A percentile compares a stretch with the other conserved stretches of the same genome.
Evolutionary conservation across 1,140 invertebrate genomes (phyloP).

Genomic region (Drosophila oshimai): DNA sequence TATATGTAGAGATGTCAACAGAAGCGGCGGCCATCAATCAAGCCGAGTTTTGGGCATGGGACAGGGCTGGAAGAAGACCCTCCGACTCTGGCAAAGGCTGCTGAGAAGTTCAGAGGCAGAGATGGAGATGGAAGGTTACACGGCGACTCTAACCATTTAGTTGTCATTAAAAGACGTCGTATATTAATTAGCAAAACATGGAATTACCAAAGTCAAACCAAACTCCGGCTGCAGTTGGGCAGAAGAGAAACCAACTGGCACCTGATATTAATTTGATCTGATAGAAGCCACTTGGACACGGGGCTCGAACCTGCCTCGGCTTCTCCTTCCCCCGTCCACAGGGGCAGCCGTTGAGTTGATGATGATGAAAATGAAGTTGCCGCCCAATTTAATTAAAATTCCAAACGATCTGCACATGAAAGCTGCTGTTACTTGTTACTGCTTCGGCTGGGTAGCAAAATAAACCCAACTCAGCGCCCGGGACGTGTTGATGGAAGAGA

Average conservation of each 20-base stretch:
- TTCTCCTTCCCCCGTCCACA: not conserved
- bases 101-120: not conserved
- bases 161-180: conserved; percentile 62
- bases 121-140: conserved; percentile 38
- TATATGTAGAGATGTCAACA: conserved; percentile 81
- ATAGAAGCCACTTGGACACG: conserved; percentile 35
- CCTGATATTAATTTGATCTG: conserved; percentile 71
- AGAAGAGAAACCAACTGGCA: conserved; percentile 35
- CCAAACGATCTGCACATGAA: conserved; percentile 80
- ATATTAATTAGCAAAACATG: conserved; percentile 79
- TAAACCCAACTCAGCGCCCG: conserved; percentile 33
- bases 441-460: not conserved
- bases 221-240: not conserved
- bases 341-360: conserved; percentile 56
- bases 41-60: conserved; percentile 54
- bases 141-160: conserved; percentile 59
- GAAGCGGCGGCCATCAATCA: conserved; percentile 73
- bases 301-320: conserved; percentile 10
- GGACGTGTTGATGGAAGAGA: conserved; percentile 49
- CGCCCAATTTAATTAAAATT: conserved; percentile 82
- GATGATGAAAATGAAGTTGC: conserved; percentile 81
- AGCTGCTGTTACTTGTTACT: conserved; percentile 2
- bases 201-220: conserved; percentile 50
- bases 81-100: not conserved
- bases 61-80: not conserved